Evolutionary conservation across 2,888 invertebrate genomes (phyloP).

Genomic region (Acronicta aceris): DNA sequence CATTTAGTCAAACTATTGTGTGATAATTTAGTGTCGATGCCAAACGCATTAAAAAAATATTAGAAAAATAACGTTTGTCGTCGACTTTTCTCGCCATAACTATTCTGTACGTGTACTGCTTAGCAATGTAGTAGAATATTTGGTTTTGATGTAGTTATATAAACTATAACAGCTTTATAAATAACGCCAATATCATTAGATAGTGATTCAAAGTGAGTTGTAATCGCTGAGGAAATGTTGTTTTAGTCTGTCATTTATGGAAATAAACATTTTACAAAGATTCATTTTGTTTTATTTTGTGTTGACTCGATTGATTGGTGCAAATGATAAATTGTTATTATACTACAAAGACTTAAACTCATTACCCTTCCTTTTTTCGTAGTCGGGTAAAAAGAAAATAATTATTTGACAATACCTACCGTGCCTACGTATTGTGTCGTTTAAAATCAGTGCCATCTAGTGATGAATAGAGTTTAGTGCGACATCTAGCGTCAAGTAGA

Average conservation of each 20-base stretch:
- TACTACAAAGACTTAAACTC: too few relatives aligned
- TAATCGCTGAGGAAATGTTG: constrained; percentile 77
- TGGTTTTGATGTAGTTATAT: constrained; percentile 52
- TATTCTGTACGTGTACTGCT: constrained; percentile 49
- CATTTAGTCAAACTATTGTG: constrained; percentile 44
- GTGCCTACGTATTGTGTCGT: too few relatives aligned
- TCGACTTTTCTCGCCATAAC: constrained; percentile 48
- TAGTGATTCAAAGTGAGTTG: constrained; percentile 72
- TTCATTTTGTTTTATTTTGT: constrained; percentile 48
- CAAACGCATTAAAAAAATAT: constrained; percentile 21
- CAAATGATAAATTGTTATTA: too few relatives aligned
- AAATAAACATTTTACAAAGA: constrained; percentile 82
- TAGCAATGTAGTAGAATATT: constrained; percentile 53
- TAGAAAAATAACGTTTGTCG: constrained; percentile 31
- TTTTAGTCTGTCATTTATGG: constrained; percentile 81
- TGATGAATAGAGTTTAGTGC: constrained; percentile 37
- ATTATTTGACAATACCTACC: too few relatives aligned
- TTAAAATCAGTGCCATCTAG: constrained; percentile 61
- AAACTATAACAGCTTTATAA: constrained; percentile 72
- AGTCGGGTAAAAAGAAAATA: too few relatives aligned
- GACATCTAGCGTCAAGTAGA: constrained; percentile 60
- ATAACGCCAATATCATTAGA: constrained; percentile 70
- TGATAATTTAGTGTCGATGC: constrained; percentile 42
- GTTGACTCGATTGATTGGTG: not conserved
- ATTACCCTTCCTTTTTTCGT: too few relatives aligned